Percentiles rank a stretch among this genome's conserved stretches.
Evolutionary conservation across 2,113 vertebrate genomes (phyloP).

Genomic region (Silurus glanis): DNA sequence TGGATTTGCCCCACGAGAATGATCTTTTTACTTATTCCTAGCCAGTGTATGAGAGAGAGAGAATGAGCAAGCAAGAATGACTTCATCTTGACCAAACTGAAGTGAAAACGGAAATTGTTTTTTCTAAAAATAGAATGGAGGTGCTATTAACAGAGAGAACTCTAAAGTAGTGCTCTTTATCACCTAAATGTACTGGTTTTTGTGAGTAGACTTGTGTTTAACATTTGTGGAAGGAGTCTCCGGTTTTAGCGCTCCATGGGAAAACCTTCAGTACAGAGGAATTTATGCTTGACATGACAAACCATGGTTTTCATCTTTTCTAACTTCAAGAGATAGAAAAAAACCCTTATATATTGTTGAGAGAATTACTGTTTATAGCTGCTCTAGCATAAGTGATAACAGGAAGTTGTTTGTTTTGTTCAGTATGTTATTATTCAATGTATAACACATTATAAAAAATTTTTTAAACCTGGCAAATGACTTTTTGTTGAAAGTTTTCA

Average conservation of each 20-base stretch:
- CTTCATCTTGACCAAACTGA: background rate
- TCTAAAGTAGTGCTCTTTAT: background rate
- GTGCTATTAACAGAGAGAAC: background rate
- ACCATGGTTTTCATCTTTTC: too few relatives aligned
- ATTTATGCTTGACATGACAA: too few relatives aligned
- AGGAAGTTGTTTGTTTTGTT: background rate
- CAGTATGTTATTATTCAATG: background rate
- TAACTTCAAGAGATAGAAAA: too few relatives aligned
- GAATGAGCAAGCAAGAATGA: background rate
- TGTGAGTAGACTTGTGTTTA: background rate
- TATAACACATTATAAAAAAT: background rate
- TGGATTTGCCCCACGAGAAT: background rate
- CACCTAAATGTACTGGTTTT: background rate
- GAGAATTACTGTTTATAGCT: too few relatives aligned
- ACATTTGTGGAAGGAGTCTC: background rate
- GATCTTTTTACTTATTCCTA: conserved; percentile 43
- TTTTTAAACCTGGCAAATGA: background rate
- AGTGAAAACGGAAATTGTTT: background rate
- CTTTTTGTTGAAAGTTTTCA: background rate
- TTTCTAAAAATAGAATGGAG: background rate
- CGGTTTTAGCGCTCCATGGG: background rate
- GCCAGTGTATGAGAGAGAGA: conserved; percentile 41
- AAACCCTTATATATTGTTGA: too few relatives aligned
- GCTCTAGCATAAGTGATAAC: background rate
- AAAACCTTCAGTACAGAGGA: too few relatives aligned